Percentiles rank a stretch among this genome's conserved stretches.
These are phyloP conservation scores for Melanotus villosus DNA, from an alignment of 2,888 invertebrate genomes.

Conservation along the genomic window DNA sequence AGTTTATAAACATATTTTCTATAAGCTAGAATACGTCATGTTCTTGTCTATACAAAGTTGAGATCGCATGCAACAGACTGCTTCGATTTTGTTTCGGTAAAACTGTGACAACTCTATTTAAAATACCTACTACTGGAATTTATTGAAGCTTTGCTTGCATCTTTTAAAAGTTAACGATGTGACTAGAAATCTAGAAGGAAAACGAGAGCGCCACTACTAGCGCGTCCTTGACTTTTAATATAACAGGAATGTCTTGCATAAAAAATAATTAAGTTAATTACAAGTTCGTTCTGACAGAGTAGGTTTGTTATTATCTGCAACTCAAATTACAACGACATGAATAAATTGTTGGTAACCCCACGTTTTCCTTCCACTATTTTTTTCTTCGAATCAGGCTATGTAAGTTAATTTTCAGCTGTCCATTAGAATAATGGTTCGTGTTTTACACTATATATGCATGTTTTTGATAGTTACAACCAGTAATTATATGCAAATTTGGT, in stretches of 20 bases:
- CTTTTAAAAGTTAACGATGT: neutral
- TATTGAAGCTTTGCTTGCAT: neutral
- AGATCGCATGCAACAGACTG: neutral
- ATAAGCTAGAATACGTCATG: conserved; percentile 3
- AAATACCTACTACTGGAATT: too few relatives aligned
- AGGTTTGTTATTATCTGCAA: conserved; percentile 21
- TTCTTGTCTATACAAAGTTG: neutral
- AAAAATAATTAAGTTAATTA: conserved; percentile 35
- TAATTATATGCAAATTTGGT: conserved; percentile 31
- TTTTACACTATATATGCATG: conserved; percentile 6
- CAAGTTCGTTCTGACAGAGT: conserved; percentile 10
- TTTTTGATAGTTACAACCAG: neutral
- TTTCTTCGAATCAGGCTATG: conserved; percentile 6
- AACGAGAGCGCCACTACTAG: conserved; percentile 20
- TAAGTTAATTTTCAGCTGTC: conserved; percentile 6
- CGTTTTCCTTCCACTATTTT: neutral
- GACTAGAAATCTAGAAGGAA: conserved; percentile 11
- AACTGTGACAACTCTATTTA: neutral
- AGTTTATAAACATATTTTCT: conserved; percentile 19
- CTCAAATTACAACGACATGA: conserved; percentile 8
- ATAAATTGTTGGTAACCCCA: conserved; percentile 12
- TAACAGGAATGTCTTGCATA: conserved; percentile 27
- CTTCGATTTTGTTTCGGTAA: neutral
- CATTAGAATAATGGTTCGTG: conserved; percentile 8
- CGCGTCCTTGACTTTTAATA: conserved; percentile 33